Conservation (phyloP, 2,797 vertebrate species). For the Tragopan temminckii region DNA sequence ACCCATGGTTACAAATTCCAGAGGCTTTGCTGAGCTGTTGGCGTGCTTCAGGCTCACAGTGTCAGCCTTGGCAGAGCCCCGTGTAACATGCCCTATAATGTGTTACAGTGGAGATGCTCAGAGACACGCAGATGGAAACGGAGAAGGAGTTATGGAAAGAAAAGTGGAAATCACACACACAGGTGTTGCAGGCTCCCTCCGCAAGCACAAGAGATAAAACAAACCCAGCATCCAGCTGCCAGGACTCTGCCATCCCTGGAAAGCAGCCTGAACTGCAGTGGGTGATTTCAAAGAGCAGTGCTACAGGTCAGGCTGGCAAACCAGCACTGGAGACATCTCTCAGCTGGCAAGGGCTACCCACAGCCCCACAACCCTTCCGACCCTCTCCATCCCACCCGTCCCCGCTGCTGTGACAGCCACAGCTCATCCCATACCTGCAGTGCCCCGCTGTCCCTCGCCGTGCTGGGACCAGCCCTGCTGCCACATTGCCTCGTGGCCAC, state of each 20-base stretch:
- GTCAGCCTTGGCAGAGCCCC: background rate
- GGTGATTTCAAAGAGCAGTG: background rate
- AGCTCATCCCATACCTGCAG: background rate
- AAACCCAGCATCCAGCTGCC: accelerated
- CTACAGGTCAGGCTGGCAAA: background rate
- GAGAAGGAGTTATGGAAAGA: background rate
- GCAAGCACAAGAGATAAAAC: background rate
- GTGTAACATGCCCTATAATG: background rate
- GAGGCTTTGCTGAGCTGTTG: background rate
- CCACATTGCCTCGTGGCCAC: background rate
- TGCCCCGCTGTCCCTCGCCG: background rate
- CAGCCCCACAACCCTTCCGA: background rate
- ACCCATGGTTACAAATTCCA: background rate
- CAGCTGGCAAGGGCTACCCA: accelerated
- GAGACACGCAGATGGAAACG: background rate
- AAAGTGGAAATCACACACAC: background rate
- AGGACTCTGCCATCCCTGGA: background rate
- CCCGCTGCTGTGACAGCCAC: background rate
- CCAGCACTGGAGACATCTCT: background rate
- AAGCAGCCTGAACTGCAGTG: background rate
- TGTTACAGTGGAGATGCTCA: background rate
- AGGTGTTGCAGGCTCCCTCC: background rate
- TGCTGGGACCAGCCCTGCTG: background rate
- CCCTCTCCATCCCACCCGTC: background rate
- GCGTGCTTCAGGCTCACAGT: accelerated